phyloP scores from a whole-genome alignment of 2,113 vertebrate genomes.

The Puffinus mauretanicus region DNA sequence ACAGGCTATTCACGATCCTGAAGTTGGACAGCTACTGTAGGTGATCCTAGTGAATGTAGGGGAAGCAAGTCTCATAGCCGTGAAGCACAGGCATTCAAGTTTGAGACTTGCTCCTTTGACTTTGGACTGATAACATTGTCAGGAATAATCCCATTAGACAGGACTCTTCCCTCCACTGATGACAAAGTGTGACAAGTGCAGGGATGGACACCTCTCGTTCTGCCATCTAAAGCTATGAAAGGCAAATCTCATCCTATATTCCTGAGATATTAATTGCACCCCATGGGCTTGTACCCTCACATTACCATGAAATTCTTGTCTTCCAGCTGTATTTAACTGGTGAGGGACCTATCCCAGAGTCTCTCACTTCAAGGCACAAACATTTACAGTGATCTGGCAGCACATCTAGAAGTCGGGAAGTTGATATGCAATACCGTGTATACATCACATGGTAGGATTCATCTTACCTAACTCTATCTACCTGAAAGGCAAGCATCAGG shows the following conservation, averaged over 20 bases:
- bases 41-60: background rate
- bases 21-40: background rate
- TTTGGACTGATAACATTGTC: background rate
- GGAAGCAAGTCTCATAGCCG: background rate
- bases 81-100: background rate
- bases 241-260: background rate
- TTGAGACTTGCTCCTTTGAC: background rate
- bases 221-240: background rate
- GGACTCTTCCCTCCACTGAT: background rate
- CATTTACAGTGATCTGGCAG: background rate
- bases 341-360: background rate
- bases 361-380: background rate
- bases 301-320: background rate
- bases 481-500: slow-evolving; percentile 39
- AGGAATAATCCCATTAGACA: background rate
- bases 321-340: background rate
- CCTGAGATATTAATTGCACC: background rate
- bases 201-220: background rate
- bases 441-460: slow-evolving; percentile 35
- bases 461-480: slow-evolving; percentile 56
- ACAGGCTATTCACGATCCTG: background rate
- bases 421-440: background rate
- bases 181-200: background rate
- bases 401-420: background rate
- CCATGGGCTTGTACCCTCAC: background rate